Conservation (phyloP, 2,888 invertebrate species). For the Coecobrya sp. region DNA sequence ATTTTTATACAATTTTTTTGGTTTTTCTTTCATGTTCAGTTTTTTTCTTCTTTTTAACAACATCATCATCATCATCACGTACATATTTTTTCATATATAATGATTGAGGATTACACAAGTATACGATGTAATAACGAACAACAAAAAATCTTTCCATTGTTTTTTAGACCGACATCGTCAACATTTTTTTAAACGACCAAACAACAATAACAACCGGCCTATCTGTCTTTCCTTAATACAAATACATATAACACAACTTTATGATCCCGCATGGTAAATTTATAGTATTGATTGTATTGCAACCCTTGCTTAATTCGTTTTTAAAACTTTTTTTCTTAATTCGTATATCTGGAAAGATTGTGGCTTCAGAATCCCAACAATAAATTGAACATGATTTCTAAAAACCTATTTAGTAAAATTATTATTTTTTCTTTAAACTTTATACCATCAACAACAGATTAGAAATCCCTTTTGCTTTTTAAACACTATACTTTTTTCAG, state of each 20-base stretch:
- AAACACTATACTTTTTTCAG: constrained; percentile 2
- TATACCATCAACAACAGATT: constrained; percentile 40
- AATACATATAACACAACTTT: neutral
- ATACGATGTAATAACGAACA: constrained; percentile 63
- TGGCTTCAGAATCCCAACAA: constrained; percentile 33
- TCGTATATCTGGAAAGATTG: constrained; percentile 32
- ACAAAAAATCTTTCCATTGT: constrained; percentile 36
- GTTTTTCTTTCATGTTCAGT: constrained; percentile 63
- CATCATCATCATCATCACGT: constrained; percentile 52
- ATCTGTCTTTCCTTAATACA: constrained; percentile 1
- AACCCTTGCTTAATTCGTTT: constrained; percentile 49
- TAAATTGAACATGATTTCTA: constrained; percentile 52
- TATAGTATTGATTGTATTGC: constrained; percentile 62
- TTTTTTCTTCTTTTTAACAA: constrained; percentile 63
- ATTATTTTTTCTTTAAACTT: constrained; percentile 11
- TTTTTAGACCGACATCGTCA: constrained; percentile 45
- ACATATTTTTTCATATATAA: constrained; percentile 6
- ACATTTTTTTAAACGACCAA: constrained; percentile 37
- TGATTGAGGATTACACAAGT: constrained; percentile 76
- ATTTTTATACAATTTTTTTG: constrained; percentile 68
- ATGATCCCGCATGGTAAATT: constrained; percentile 63
- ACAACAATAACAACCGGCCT: constrained; percentile 21
- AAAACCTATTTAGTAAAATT: neutral
- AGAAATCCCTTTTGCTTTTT: constrained; percentile 8
- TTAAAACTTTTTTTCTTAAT: neutral